Conservation (phyloP, 2,113 vertebrate genomes). For the Colinus virginianus region DNA sequence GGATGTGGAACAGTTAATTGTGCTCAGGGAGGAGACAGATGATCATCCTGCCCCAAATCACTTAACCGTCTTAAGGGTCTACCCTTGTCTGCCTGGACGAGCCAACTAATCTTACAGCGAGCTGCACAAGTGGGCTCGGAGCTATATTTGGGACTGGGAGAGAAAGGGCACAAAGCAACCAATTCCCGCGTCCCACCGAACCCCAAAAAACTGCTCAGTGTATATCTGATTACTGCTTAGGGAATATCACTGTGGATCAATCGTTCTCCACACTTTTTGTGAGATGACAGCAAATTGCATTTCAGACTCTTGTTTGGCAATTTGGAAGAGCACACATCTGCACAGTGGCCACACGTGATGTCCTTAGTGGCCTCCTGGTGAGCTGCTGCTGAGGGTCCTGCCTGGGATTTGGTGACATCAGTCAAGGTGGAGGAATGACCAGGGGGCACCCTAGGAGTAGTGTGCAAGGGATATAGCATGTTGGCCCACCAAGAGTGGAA, state of each 20-base stretch:
- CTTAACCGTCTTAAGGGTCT: slow-evolving; percentile 66
- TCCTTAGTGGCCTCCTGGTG: background rate
- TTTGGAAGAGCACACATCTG: background rate
- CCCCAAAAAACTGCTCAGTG: background rate
- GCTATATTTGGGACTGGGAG: background rate
- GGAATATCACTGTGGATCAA: background rate
- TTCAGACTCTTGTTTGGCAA: fast-evolving
- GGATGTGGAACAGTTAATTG: slow-evolving; percentile 43
- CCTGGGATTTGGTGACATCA: background rate
- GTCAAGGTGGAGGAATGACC: background rate
- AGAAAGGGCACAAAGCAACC: background rate
- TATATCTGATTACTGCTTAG: background rate
- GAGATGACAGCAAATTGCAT: fast-evolving
- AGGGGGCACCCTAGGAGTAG: background rate
- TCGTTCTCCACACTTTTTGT: background rate
- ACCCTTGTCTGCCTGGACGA: slow-evolving; percentile 29
- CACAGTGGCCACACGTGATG: background rate
- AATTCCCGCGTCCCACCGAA: background rate
- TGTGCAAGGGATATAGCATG: background rate
- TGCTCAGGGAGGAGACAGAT: slow-evolving; percentile 26
- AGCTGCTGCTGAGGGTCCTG: background rate
- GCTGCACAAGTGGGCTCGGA: background rate
- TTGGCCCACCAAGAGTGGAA: background rate
- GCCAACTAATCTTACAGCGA: slow-evolving; percentile 44
- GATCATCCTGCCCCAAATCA: slow-evolving; percentile 63